These are phyloP conservation scores for Mimumesa dahlbomi DNA, from an alignment of 2,888 invertebrate species.

Conservation along the genomic window DNA sequence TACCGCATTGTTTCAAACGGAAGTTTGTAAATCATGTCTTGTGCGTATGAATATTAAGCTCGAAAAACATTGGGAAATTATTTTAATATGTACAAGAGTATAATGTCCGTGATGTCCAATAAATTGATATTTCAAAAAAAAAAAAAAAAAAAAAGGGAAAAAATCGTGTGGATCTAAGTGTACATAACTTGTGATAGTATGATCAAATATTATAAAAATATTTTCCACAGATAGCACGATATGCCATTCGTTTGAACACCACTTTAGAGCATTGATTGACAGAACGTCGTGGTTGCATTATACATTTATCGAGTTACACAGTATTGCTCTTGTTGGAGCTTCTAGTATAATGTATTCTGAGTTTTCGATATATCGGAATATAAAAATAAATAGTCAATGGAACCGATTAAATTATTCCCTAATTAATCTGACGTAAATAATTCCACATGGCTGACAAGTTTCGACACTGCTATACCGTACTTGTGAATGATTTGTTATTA, in stretches of 20 bases:
- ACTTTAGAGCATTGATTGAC: background rate
- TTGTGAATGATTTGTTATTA: too few relatives aligned
- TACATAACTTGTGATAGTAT: background rate
- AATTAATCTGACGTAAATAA: too few relatives aligned
- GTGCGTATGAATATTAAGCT: conserved; percentile 36
- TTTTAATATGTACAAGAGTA: too few relatives aligned
- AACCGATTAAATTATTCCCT: too few relatives aligned
- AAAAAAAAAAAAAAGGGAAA: too few relatives aligned
- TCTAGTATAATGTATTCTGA: too few relatives aligned
- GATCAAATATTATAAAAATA: background rate
- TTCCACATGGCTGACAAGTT: too few relatives aligned
- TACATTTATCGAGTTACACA: background rate
- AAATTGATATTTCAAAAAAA: too few relatives aligned
- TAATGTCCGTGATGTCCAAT: background rate
- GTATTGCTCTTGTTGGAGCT: background rate
- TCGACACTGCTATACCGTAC: background rate
- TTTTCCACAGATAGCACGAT: background rate
- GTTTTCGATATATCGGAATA: too few relatives aligned
- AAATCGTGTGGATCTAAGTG: too few relatives aligned
- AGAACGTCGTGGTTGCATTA: background rate
- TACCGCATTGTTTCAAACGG: conserved; percentile 43
- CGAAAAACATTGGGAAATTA: too few relatives aligned
- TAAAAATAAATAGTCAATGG: too few relatives aligned
- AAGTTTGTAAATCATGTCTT: conserved; percentile 45
- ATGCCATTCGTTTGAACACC: background rate